Evolutionary conservation across 2,797 vertebrate species (phyloP).

Genomic region (Dromococcyx pavoninus): DNA sequence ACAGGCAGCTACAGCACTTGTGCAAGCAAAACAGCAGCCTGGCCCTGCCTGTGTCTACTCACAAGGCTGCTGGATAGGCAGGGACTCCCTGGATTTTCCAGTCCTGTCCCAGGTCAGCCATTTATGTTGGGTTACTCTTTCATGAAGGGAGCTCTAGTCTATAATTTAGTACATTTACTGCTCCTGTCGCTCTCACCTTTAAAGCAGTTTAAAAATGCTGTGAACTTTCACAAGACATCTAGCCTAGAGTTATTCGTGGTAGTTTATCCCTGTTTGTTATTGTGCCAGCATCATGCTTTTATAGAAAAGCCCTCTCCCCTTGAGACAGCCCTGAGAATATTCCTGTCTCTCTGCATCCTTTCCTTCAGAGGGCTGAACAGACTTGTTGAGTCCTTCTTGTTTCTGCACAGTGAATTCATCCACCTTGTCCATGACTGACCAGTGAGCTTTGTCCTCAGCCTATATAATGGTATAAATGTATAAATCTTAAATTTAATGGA

Average conservation of each 20-base stretch:
- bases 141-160: neutral
- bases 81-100: neutral
- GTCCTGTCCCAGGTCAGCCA: neutral
- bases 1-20: neutral
- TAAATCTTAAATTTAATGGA: neutral
- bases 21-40: neutral
- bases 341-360: neutral
- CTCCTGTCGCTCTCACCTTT: slow-evolving; percentile 2
- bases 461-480: neutral
- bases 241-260: neutral
- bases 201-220: neutral
- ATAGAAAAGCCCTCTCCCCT: neutral
- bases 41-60: neutral
- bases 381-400: neutral
- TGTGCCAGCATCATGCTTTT: neutral
- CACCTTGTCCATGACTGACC: neutral
- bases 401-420: neutral
- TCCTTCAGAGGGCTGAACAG: neutral
- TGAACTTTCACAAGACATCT: neutral
- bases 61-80: neutral
- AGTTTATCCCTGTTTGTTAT: neutral
- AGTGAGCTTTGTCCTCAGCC: neutral
- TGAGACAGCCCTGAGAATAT: neutral
- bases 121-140: neutral
- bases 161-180: neutral